phyloP scores from a whole-genome alignment of 2,113 vertebrate genomes.

The Clarias macrocephalus region DNA sequence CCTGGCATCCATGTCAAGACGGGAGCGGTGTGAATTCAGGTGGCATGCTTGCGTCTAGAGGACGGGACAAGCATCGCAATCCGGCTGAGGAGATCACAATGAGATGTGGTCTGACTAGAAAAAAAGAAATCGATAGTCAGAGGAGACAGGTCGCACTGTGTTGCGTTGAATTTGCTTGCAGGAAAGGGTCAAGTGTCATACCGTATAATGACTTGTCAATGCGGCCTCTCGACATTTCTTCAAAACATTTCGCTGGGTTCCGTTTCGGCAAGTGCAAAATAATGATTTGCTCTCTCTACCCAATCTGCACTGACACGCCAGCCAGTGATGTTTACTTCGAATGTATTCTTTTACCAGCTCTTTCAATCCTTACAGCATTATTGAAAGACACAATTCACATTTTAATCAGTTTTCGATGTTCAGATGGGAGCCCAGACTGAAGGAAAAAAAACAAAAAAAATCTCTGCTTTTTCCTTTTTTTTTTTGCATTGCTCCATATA shows the following conservation, averaged over 20 bases:
- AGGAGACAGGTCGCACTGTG: not conserved
- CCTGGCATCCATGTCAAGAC: conserved; percentile 47
- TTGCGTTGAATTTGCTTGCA: not conserved
- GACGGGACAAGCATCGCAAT: conserved; percentile 28
- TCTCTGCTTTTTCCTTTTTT: too few relatives aligned
- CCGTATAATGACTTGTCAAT: not conserved
- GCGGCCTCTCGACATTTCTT: not conserved
- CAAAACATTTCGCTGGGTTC: not conserved
- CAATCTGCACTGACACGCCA: not conserved
- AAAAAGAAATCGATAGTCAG: not conserved
- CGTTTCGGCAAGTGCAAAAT: not conserved
- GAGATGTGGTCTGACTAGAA: not conserved
- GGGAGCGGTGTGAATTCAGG: conserved; percentile 33
- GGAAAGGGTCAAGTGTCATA: not conserved
- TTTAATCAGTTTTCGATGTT: too few relatives aligned
- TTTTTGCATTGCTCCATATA: too few relatives aligned
- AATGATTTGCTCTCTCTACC: not conserved
- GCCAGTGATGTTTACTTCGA: not conserved
- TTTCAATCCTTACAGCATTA: not conserved
- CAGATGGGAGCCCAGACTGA: too few relatives aligned
- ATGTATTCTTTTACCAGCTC: not conserved
- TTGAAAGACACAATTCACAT: not conserved
- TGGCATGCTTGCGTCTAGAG: conserved; percentile 29
- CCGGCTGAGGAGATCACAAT: not conserved
- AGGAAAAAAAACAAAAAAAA: too few relatives aligned